Conservation (phyloP, 2,797 vertebrate species). For the Bradypus variegatus region DNA sequence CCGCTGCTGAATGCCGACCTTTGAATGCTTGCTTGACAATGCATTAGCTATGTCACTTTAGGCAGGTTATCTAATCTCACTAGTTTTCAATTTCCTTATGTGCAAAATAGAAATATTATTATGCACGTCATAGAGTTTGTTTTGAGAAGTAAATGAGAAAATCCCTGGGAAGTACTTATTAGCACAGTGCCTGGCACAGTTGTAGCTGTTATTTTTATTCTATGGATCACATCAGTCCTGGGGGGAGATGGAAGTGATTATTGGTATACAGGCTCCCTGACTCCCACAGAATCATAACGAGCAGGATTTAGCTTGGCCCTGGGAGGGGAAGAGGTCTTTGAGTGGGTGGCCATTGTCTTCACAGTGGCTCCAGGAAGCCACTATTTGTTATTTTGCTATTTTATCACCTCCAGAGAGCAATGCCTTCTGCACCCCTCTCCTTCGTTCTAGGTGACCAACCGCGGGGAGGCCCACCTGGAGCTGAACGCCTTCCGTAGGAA, state of each 20-base stretch:
- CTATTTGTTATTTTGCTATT: not conserved
- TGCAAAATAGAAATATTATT: rapidly evolving
- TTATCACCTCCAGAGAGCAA: rapidly evolving
- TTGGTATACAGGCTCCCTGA: rapidly evolving
- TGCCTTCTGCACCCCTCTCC: not conserved
- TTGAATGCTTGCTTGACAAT: rapidly evolving
- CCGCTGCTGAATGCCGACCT: rapidly evolving
- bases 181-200: not conserved
- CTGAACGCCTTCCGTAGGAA: constrained; percentile 97
- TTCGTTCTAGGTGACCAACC: constrained; percentile 87
- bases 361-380: rapidly evolving
- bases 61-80: rapidly evolving
- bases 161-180: rapidly evolving
- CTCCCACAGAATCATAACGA: not conserved
- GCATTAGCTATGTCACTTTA: rapidly evolving
- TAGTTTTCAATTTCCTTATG: rapidly evolving
- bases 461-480: constrained; percentile 95
- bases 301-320: not conserved
- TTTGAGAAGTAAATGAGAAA: rapidly evolving
- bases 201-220: not conserved
- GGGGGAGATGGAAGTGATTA: not conserved
- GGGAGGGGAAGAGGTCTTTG: not conserved
- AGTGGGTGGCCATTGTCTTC: not conserved
- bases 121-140: rapidly evolving
- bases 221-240: not conserved